Conservation (phyloP, 1,140 invertebrate genomes). For the Heliothis virescens region DNA sequence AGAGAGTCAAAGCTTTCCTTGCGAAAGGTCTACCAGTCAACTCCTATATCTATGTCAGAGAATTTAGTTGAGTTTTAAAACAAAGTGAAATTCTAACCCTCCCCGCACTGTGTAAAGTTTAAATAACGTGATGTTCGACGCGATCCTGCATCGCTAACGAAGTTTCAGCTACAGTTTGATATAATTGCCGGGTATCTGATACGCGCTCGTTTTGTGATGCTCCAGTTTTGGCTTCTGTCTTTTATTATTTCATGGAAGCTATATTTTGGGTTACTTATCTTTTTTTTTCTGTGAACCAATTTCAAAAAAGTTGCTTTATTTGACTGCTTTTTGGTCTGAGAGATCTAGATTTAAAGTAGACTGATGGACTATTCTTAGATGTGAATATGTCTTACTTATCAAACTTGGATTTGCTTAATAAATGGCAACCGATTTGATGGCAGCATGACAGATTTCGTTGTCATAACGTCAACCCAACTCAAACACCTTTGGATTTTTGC, state of each 20-base stretch:
- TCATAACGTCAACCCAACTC: constrained; percentile 15
- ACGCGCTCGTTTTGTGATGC: neutral
- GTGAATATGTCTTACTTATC: neutral
- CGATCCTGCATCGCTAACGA: constrained; percentile 33
- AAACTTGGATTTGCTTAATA: constrained; percentile 1
- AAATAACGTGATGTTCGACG: neutral
- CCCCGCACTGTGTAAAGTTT: neutral
- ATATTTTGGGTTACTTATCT: too few species aligned
- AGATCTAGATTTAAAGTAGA: too few species aligned
- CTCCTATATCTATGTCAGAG: neutral
- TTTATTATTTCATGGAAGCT: neutral
- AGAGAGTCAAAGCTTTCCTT: neutral
- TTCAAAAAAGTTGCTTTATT: neutral
- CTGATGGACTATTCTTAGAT: neutral
- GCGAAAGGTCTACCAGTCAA: too few species aligned
- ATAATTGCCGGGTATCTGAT: constrained; percentile 30
- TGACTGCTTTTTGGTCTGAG: neutral
- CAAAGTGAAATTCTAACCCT: neutral
- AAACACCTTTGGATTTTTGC: neutral
- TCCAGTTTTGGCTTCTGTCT: constrained; percentile 18
- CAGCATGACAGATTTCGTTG: constrained; percentile 23
- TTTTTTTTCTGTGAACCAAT: neutral
- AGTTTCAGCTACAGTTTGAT: constrained; percentile 13
- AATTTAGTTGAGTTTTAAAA: too few species aligned
- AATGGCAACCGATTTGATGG: neutral